A percentile compares a stretch with the other conserved stretches of the same genome.
Conservation (phyloP, 2,113 vertebrate species). For the Irena cyanogastra region DNA sequence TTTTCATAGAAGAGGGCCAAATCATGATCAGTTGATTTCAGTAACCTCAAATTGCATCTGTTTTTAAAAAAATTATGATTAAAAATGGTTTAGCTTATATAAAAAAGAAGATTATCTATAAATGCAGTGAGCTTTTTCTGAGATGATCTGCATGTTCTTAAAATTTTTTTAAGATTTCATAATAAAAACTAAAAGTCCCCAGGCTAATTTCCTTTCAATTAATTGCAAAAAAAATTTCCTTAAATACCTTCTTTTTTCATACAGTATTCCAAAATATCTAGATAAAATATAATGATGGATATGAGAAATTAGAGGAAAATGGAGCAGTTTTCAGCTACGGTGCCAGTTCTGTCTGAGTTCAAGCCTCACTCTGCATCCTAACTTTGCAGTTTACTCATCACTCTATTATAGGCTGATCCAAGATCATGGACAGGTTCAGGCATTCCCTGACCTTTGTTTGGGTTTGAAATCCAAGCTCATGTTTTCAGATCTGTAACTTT, state of each 20-base stretch:
- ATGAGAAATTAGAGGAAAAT: not conserved
- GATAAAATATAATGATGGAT: not conserved
- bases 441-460: conserved; percentile 31
- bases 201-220: not conserved
- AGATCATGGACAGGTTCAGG: conserved; percentile 6
- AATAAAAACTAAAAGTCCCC: not conserved
- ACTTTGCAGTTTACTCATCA: not conserved
- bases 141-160: not conserved
- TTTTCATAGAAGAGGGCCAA: not conserved
- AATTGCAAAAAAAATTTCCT: not conserved
- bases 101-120: not conserved
- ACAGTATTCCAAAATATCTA: not conserved
- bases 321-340: not conserved
- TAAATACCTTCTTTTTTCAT: not conserved
- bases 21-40: not conserved
- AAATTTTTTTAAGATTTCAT: not conserved
- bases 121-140: not conserved
- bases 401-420: not conserved
- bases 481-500: not conserved
- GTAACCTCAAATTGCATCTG: not conserved
- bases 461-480: conserved; percentile 7
- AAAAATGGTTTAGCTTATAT: not conserved
- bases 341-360: not conserved
- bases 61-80: not conserved
- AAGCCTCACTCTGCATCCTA: not conserved